Evolutionary conservation across 2,888 invertebrate species (phyloP).

Genomic region (Odontomyia ornata): DNA sequence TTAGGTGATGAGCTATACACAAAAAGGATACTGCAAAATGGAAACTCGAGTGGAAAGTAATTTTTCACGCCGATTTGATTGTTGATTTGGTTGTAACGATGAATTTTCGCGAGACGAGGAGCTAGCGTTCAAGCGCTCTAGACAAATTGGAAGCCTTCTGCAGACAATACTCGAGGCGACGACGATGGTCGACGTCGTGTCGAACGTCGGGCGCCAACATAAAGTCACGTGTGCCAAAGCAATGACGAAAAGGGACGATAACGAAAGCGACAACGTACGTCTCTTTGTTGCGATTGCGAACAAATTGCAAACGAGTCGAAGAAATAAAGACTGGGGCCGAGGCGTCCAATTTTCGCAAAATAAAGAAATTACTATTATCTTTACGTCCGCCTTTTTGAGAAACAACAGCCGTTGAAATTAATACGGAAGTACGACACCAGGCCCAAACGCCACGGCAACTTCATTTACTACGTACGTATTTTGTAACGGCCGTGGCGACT

Average conservation of each 20-base stretch:
- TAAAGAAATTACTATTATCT: slow-evolving; percentile 29
- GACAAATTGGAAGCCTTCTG: slow-evolving; percentile 35
- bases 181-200: slow-evolving; percentile 28
- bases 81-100: slow-evolving; percentile 18
- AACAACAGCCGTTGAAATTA: slow-evolving; percentile 3
- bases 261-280: slow-evolving; percentile 43
- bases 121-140: slow-evolving; percentile 6
- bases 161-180: slow-evolving; percentile 44
- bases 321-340: slow-evolving; percentile 11
- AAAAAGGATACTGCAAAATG: slow-evolving; percentile 13
- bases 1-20: slow-evolving; percentile 1
- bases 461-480: neutral
- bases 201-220: slow-evolving; percentile 42
- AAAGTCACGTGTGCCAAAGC: slow-evolving; percentile 43
- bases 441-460: neutral
- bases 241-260: slow-evolving; percentile 46
- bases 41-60: slow-evolving; percentile 31
- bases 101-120: neutral
- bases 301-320: slow-evolving; percentile 22
- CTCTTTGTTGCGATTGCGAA: slow-evolving; percentile 29
- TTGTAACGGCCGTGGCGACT: slow-evolving; percentile 2
- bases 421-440: neutral
- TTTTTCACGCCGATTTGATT: slow-evolving; percentile 35
- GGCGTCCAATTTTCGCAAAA: slow-evolving; percentile 39
- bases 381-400: slow-evolving; percentile 4